phyloP scores from a whole-genome alignment of 2,888 invertebrate genomes.

The Macrophya alboannulata region DNA sequence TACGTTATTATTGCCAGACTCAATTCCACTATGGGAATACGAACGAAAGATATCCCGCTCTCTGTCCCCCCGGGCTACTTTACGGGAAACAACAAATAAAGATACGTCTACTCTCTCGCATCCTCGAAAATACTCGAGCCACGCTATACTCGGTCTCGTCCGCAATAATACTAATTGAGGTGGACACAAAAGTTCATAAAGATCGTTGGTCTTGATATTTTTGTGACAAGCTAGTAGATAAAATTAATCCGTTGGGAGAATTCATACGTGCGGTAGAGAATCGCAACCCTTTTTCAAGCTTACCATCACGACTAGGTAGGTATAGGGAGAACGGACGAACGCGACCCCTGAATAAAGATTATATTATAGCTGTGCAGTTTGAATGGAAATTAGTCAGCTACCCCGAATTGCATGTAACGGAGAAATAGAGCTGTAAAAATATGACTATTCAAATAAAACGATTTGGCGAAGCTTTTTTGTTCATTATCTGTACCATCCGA shows the following conservation, averaged over 20 bases:
- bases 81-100: constrained; percentile 53
- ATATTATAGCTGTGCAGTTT: constrained; percentile 29
- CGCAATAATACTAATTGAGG: constrained; percentile 56
- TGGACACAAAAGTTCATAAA: constrained; percentile 58
- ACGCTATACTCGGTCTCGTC: neutral
- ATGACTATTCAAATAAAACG: neutral
- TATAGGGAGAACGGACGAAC: neutral
- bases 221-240: constrained; percentile 51
- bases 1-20: constrained; percentile 41
- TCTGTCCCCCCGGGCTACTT: constrained; percentile 53
- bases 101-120: constrained; percentile 37
- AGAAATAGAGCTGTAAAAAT: neutral
- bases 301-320: neutral
- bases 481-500: neutral
- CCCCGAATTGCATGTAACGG: neutral
- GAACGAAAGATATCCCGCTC: constrained; percentile 28
- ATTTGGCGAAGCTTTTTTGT: neutral
- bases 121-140: neutral
- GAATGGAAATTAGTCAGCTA: constrained; percentile 28
- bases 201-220: constrained; percentile 54
- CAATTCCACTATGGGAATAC: constrained; percentile 39
- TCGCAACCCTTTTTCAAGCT: constrained; percentile 16
- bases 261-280: constrained; percentile 16
- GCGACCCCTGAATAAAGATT: constrained; percentile 19
- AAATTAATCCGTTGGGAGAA: constrained; percentile 24